Evolutionary conservation across 2,113 vertebrate species (phyloP).

Genomic region (Verasper variegatus): DNA sequence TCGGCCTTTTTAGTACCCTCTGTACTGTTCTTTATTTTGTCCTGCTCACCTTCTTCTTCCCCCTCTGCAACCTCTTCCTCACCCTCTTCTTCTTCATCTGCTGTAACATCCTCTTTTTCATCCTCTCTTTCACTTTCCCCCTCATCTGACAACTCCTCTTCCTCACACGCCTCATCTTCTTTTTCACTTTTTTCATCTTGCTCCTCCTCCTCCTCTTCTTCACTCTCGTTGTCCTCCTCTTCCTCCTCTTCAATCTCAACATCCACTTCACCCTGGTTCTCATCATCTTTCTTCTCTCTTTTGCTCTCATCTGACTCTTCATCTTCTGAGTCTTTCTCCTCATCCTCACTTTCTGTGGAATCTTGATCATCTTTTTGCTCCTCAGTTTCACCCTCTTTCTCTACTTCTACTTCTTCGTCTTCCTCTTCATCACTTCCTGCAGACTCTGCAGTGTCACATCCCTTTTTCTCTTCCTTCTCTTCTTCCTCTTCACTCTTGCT

Average conservation of each 20-base stretch:
- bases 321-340: conserved; percentile 23
- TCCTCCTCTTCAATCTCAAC: conserved; percentile 26
- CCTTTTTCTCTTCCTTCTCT: conserved; percentile 44
- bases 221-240: conserved; percentile 16
- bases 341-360: conserved; percentile 28
- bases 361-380: conserved; percentile 27
- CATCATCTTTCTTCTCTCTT: conserved; percentile 27
- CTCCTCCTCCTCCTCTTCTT: conserved; percentile 15
- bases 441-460: neutral
- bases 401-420: conserved; percentile 22
- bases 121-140: conserved; percentile 24
- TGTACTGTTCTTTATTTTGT: too few species aligned
- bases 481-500: conserved; percentile 17
- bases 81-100: neutral
- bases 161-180: neutral
- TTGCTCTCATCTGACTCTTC: conserved; percentile 16
- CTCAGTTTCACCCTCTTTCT: conserved; percentile 47
- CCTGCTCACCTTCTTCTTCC: conserved; percentile 15
- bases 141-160: conserved; percentile 3
- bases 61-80: conserved; percentile 16
- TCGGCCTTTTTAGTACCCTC: too few species aligned
- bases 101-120: neutral
- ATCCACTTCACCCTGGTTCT: neutral
- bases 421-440: conserved; percentile 17
- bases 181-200: neutral